Evolutionary conservation across 2,888 invertebrate species (phyloP), one percentile per base, ranked within the genome.

Genomic region (Leucania comma): DNA sequence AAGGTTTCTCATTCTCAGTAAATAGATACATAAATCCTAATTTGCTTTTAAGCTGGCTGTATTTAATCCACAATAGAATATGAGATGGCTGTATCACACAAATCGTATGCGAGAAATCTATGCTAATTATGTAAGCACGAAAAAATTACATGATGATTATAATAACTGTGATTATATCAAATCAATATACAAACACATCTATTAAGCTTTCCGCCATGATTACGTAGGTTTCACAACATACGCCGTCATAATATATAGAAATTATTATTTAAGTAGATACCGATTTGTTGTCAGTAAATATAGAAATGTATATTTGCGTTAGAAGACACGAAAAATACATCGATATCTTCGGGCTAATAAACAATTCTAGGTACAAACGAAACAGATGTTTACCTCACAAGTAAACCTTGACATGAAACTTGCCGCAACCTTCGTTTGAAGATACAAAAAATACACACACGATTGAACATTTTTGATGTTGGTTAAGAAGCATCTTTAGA

Each of bases 381-480:
- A 48, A 29, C 20, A 53, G 17, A 46, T 77, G 26, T 74, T 58
- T 62, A 48, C 26, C 29, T 48, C 57, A 20, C 14, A 20, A 14
- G 46, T 53, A 38, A 58, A 74, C 14, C 53, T 53, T 48, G 14
- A 29, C 48, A 32, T 58, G 32, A 26, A 38, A 58, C 62, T 24
- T 53, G 57, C 38, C 53, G 38, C 46, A 20, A n/a, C n/a, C 54
- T 32, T 46, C 32, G 8, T 63, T 72, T 69, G 26, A 57, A 71
- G 51, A 58, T 42, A 75, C 32, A 48, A 10, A 61, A 61, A 56
- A 60, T 72, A 72, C n/a, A 72, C 24, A 42, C 26, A 53, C 17
- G 14, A 56, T 35, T 20, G n/a, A n/a, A 14, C 42, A 6, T 54
- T 60, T 60, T 72, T 58, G 26, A 58, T 53, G 29, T 63, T 5